Evolutionary conservation across 2,888 invertebrate species (phyloP), one percentile per base, ranked within the genome.

Genomic region (Operophtera brumata): DNA sequence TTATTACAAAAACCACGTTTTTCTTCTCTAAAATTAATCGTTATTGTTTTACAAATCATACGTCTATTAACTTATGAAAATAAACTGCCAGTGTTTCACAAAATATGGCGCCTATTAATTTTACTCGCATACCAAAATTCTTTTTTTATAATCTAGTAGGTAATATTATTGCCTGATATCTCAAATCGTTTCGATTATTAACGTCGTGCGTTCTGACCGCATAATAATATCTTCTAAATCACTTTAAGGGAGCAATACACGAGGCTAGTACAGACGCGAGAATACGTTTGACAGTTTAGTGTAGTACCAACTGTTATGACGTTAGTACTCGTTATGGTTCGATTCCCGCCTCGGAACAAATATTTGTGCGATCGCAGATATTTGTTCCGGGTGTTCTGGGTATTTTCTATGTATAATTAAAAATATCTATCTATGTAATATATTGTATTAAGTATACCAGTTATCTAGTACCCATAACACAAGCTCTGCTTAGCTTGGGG

Each of bases 161-260:
- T 69, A 71, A 68, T 62, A 65, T 71, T 68, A 75, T 73, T 65
- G 65, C 50, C 56, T 58, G 65, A 71, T 76, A 77, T 71, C 65
- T 73, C 70, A 74, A 71, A 70, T 62, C 51, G 57, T 63, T 62
- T 59, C 54, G 44, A 48, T 69, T 67, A 69, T 75, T 65, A 72
- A 65, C 57, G 72, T 69, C 71, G 59, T 43, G 47, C 55, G 64
- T 59, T 65, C 67, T 61, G 57, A 71, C 69, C 69, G 68, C 71
- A 64, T 67, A 56, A 69, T 70, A 70, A 73, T 73, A 71, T 73
- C 67, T 60, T 67, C 60, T 71, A 74, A 76, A 73, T 73, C 70
- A 71, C 65, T 58, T 53, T 46, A 32, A 63, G 34, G 42, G 12
- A 30, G 34, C 8, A 25, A 11, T 30, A 52, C 47, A 56, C 41